Conservation (phyloP, 2,797 vertebrate species). For the Spea hammondii region DNA sequence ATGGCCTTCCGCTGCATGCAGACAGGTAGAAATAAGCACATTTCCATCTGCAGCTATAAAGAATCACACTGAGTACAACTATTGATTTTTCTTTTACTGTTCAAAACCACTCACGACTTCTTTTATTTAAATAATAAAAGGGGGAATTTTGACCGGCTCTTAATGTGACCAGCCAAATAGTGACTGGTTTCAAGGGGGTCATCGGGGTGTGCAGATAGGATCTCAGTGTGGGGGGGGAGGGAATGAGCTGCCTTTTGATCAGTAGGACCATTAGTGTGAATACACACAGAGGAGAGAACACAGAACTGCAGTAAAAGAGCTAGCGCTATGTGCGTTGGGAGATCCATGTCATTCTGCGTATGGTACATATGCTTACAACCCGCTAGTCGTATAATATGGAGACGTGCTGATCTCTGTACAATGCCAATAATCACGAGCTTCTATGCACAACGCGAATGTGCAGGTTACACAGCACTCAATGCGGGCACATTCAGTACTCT, state of each 20-base stretch:
- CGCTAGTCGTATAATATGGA: not conserved
- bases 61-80: constrained; percentile 21
- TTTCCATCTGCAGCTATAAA: constrained; percentile 14
- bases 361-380: not conserved
- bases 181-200: not conserved
- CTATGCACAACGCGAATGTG: not conserved
- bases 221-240: constrained; percentile 23
- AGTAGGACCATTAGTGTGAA: constrained; percentile 6
- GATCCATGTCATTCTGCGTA: not conserved
- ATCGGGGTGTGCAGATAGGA: constrained; percentile 8
- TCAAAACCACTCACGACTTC: constrained; percentile 13
- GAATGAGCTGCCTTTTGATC: constrained; percentile 12
- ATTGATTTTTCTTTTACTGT: constrained; percentile 36
- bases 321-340: not conserved
- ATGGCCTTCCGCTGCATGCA: not conserved
- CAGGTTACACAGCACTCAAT: not conserved
- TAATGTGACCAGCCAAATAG: constrained; percentile 20
- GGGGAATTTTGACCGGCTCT: constrained; percentile 13
- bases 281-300: not conserved
- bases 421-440: not conserved
- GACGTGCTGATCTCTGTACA: not conserved
- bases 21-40: constrained; percentile 11
- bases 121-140: constrained; percentile 35
- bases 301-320: not conserved
- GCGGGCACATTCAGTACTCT: not conserved